A percentile compares a stretch with the other conserved stretches of the same genome.
These are phyloP conservation scores for Minunthozetes semirufus DNA, from an alignment of 2,888 invertebrate species.

Conservation along the genomic window DNA sequence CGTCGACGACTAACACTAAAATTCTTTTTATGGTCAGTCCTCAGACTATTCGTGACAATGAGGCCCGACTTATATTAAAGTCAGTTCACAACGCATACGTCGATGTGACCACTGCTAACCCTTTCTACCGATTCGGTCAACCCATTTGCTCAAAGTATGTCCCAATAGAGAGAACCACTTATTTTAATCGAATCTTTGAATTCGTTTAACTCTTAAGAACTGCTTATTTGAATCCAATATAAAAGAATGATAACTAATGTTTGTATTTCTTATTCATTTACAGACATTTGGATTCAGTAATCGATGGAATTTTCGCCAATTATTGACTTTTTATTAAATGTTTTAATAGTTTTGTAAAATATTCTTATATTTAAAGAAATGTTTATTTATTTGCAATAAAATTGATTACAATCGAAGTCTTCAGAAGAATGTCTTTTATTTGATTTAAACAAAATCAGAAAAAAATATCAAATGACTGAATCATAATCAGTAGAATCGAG, in stretches of 20 bases:
- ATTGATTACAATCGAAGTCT: no score
- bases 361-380: neutral
- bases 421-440: no score
- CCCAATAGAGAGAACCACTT: no score
- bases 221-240: neutral
- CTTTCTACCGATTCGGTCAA: slow-evolving; percentile 37
- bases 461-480: no score
- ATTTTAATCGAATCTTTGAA: no score
- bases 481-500: no score
- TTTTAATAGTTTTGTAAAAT: neutral
- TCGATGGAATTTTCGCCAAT: slow-evolving; percentile 1
- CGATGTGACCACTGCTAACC: slow-evolving; percentile 37
- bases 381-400: no score
- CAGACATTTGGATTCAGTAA: slow-evolving; percentile 22
- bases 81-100: slow-evolving; percentile 35
- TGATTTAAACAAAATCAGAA: no score
- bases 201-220: no score
- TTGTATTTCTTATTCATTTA: neutral
- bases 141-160: slow-evolving; percentile 36
- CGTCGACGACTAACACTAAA: slow-evolving; percentile 37
- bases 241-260: neutral
- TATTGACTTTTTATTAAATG: no score
- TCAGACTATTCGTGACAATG: slow-evolving; percentile 34
- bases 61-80: slow-evolving; percentile 35
- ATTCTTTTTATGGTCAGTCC: slow-evolving; percentile 36